Base-by-base conservation (phyloP, 1,140 invertebrate species). In the Trichogramma pretiosum region DNA sequence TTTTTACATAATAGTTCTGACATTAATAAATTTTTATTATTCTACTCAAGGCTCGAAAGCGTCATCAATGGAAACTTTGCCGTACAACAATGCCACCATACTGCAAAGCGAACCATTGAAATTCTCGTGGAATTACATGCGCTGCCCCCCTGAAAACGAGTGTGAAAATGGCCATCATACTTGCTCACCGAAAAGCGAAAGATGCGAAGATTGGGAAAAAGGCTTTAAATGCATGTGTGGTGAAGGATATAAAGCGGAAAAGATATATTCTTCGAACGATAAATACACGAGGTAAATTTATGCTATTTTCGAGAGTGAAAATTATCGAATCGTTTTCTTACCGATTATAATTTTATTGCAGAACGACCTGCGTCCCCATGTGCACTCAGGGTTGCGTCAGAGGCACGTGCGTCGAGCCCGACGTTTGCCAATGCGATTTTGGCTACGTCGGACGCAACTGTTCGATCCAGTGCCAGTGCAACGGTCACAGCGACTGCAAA, bases 371-470 rank as follows among this genome's bases (percentile, higher is more conserved):
- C 67, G 75, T 82, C 51, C 90, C 92, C 3, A 82, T 89, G 54
- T 95, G 92, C 67, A 76, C 77, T 19, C 85, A 92, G 68, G 92
- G 91, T 14, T 97, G 93, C 73, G 83, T 89, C 2, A 77, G 89
- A 63, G 93, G 93, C 36, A 78, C 72, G 2, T 97, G 93, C 63
- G 68, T 89, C 3, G 77, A 83, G 56, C 93, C 93, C 21, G 80
- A 93, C 61, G 74, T 79, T 11, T 98, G 93, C 62, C 73, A 79
- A 32, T 97, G 93, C 67, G 81, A 94, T 73, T 98, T 98, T 72
- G 92, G 93, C 35, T 97, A 89, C 66, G 91, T 97, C 18, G 93
- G 93, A 37, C 79, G 82, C 45, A 93, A 95, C 72, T 98, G 93
- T 65, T 90, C 86, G 42, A 89, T 88, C 35, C 85, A 91, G 63